These are phyloP conservation scores for Aphaenogaster floridana DNA, from an alignment of 1,140 invertebrate species.

Conservation along the genomic window DNA sequence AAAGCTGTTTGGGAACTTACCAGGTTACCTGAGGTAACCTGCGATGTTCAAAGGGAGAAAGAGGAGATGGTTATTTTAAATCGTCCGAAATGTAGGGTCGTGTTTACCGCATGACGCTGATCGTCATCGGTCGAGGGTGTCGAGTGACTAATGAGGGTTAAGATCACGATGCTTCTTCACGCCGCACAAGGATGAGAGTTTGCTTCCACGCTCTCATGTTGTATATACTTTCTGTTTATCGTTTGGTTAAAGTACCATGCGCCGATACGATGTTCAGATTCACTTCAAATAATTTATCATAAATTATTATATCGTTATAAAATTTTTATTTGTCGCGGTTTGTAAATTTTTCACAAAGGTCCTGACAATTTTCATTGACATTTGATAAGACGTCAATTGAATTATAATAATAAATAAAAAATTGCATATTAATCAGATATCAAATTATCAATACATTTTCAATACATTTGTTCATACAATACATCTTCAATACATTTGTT, in stretches of 20 bases:
- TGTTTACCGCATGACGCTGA: conserved; percentile 59
- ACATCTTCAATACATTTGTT: background rate
- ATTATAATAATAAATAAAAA: background rate
- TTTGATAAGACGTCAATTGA: background rate
- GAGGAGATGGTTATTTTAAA: conserved; percentile 41
- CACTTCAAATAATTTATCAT: conserved; percentile 63
- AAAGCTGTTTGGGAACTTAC: conserved; percentile 15
- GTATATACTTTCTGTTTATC: conserved; percentile 22
- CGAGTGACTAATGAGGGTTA: conserved; percentile 73
- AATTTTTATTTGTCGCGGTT: background rate
- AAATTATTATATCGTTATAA: background rate
- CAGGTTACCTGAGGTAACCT: conserved; percentile 39
- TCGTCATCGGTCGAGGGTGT: conserved; percentile 42
- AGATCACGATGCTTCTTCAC: conserved; percentile 54
- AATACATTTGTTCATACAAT: background rate
- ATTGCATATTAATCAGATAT: background rate
- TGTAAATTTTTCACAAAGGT: background rate
- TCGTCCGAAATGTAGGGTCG: background rate
- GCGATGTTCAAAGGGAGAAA: background rate
- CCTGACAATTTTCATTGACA: background rate
- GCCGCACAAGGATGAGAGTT: conserved; percentile 39
- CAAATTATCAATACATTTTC: background rate
- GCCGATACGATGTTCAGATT: conserved; percentile 16
- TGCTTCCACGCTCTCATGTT: conserved; percentile 20
- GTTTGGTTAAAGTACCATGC: conserved; percentile 5